phyloP scores from a whole-genome alignment of 1,140 invertebrate species.

The Popillia japonica region DNA sequence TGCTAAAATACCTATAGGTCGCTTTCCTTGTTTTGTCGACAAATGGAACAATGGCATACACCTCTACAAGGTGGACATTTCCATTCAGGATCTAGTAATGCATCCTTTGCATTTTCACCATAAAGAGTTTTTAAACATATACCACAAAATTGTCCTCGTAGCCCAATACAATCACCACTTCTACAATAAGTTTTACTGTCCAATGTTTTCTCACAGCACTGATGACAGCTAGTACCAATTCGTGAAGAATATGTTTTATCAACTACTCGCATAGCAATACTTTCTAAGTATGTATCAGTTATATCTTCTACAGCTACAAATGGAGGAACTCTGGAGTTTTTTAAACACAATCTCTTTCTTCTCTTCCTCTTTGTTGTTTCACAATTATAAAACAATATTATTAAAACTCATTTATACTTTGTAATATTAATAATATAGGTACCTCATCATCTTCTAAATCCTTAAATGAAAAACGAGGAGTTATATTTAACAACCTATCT shows the following conservation, averaged over 20 bases:
- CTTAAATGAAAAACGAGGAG: conserved; percentile 5
- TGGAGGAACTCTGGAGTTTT: background rate
- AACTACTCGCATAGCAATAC: conserved; percentile 22
- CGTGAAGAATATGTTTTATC: conserved; percentile 32
- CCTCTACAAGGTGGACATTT: conserved; percentile 62
- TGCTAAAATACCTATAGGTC: conserved; percentile 61
- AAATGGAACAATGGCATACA: conserved; percentile 64
- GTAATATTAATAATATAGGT: background rate
- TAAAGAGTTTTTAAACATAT: conserved; percentile 62
- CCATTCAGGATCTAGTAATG: conserved; percentile 62
- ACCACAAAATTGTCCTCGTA: conserved; percentile 64
- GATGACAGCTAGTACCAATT: conserved; percentile 61
- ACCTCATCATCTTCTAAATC: conserved; percentile 37
- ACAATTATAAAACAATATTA: background rate
- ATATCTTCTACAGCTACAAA: conserved; percentile 26
- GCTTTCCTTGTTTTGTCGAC: conserved; percentile 60
- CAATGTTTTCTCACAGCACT: conserved; percentile 63
- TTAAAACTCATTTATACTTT: background rate
- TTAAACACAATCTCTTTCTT: background rate
- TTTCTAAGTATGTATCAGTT: conserved; percentile 32
- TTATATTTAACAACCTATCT: conserved; percentile 10
- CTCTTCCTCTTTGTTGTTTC: background rate
- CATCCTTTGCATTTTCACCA: conserved; percentile 60
- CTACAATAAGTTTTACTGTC: conserved; percentile 64
- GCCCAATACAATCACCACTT: conserved; percentile 59